Conservation (phyloP, 2,113 vertebrate genomes). For the Megaleporinus macrocephalus region DNA sequence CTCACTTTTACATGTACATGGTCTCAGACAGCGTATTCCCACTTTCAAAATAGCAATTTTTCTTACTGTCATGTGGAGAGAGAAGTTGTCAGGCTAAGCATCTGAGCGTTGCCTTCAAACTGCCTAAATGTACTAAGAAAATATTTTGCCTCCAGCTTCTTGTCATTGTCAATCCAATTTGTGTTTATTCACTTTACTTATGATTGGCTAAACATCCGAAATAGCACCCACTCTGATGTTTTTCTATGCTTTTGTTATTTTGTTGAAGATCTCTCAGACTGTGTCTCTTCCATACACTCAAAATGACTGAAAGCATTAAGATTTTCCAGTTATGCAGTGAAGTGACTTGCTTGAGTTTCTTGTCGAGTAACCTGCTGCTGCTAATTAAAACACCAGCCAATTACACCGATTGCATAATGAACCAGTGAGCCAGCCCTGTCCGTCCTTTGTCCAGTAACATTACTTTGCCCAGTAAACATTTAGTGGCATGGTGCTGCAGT, state of each 20-base stretch:
- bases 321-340: not conserved
- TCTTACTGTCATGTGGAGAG: not conserved
- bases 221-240: not conserved
- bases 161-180: not conserved
- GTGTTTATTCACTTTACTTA: not conserved
- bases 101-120: not conserved
- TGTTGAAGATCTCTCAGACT: not conserved
- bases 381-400: not conserved
- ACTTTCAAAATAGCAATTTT: too few relatives aligned
- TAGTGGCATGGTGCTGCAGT: too few relatives aligned
- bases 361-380: not conserved
- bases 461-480: too few relatives aligned
- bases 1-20: not conserved
- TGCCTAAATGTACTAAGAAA: too few relatives aligned
- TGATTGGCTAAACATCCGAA: not conserved
- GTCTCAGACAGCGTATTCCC: not conserved
- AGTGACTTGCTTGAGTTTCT: not conserved
- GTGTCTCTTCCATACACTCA: not conserved
- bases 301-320: not conserved
- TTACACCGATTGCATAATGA: not conserved
- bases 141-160: not conserved
- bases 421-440: not conserved
- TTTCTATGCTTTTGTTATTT: not conserved
- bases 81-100: not conserved
- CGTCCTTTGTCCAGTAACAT: not conserved